Base-by-base conservation (phyloP, 2,797 vertebrate genomes). In the Notoglanidium macrostoma region DNA sequence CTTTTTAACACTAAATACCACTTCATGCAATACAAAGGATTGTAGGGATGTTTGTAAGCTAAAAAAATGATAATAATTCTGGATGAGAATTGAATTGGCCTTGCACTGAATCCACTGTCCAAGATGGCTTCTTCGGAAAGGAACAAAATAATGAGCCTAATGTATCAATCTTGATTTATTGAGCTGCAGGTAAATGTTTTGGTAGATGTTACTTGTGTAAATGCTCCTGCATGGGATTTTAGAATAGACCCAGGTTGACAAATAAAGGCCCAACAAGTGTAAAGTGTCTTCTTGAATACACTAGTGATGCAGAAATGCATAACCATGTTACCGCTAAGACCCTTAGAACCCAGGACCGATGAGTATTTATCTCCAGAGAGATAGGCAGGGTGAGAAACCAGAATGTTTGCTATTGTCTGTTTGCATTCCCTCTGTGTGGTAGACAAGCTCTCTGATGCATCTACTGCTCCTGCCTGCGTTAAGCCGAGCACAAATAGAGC, bases 401-500 rank as follows among this genome's bases (percentile, higher is more conserved):
- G 68, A 72, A 72, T 74, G 87, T 89, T 91, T 90, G 83, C 76
- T 73, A 68, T 63, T 83, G 84, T 73, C 78, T 65, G 72, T 89
- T 88, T 85, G 80, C 15, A 17, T 65, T 80, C 55, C 51, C 17
- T 12, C 32, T 40, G 78, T 49, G 72, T 87, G 78, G 78, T 40
- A 88, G 80, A 86, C 79, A 77, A 29, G 23, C 29, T 70, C n/a
- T 26, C 67, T 74, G 77, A 87, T 87, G 78, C 77, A 79, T 87
- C 91, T 88, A 84, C 89, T 65, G 59, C 80, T 89, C 72, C 83
- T 70, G 86, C 72, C 86, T 89, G 81, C 84, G 79, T 89, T 89
- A 89, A 87, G 83, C 51, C 15, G 1, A 55, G 46, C 88, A 89
- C 86, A 91, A 89, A 94, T 92, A 92, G 90, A 95, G 90, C 91